A percentile compares a stretch with the other conserved stretches of the same genome.
Evolutionary conservation across 2,113 vertebrate species (phyloP).

Genomic region (Xiphias gladius): DNA sequence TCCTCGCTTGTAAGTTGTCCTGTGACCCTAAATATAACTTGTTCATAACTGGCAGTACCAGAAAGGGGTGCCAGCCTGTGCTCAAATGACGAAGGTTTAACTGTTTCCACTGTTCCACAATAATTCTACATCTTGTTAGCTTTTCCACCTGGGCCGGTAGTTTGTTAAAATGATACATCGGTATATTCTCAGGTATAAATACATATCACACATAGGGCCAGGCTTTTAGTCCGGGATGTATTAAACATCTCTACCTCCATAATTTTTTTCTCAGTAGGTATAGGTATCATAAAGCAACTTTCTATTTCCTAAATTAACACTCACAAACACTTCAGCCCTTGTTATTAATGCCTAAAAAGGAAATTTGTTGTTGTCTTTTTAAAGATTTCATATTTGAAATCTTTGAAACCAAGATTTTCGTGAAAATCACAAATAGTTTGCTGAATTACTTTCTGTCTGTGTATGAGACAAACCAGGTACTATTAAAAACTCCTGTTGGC

Average conservation of each 20-base stretch:
- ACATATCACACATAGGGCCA: not conserved
- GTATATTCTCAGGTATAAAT: not conserved
- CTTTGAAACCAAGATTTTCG: no score
- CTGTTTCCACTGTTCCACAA: not conserved
- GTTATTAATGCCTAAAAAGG: no score
- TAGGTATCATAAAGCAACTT: constrained; percentile 50
- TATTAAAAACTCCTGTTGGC: no score
- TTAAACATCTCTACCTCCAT: constrained; percentile 32
- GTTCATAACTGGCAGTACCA: not conserved
- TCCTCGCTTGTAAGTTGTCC: not conserved
- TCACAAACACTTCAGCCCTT: no score
- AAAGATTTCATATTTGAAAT: no score
- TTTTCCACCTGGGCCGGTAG: not conserved
- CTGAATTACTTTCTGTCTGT: no score
- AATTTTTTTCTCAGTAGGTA: constrained; percentile 31
- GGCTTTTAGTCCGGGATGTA: constrained; percentile 29
- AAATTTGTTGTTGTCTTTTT: no score
- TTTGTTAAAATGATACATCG: constrained; percentile 13
- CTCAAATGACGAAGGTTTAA: not conserved
- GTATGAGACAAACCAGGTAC: no score
- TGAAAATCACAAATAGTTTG: no score
- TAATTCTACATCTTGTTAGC: not conserved
- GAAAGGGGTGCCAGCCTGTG: not conserved
- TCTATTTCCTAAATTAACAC: no score
- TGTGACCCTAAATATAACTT: not conserved